Base-by-base conservation (phyloP, 1,140 invertebrate genomes). In the Drosophila micromelanica region DNA sequence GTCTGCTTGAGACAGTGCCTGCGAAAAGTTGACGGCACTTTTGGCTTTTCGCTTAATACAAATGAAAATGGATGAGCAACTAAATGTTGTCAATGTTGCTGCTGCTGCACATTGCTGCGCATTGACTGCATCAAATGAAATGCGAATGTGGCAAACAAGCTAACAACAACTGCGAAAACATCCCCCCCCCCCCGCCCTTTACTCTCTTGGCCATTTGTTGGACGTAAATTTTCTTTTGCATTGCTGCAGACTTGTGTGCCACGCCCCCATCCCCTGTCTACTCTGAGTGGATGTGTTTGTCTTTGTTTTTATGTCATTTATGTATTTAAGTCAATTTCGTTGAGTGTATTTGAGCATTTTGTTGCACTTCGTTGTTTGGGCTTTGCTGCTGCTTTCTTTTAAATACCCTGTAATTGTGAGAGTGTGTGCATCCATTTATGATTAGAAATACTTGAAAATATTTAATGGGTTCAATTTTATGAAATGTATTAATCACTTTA, bases 21-120 rank as follows among this genome's bases (percentile, higher is more conserved):
- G 15, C 20, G 60, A 55, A 17, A 54, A 38, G 55, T 71, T 46
- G 37, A 49, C 55, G 40, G 71, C 62, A 64, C 55, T 80, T 73
- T 71, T 78, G 86, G 78, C 68, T 74, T 82, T 82, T 79, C 73
- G 79, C 82, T 89, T 77, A 87, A 84, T 79, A 89, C 82, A 87
- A 87, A 87, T 87, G 82, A 87, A 87, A 87, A 87, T 87, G 84
- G 82, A 87, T 87, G 84, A 87, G 82, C 79, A 80, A 87, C 82
- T 87, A 87, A 87, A 81, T 87, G 82, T 78, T 82, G 68, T 79
- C 82, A 56, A 63, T 73, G 79, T 75, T 74, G 27, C 42, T 64
- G 37, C 20, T 38, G 30, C 49, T 51, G 64, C 8, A n/a, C n/a
- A n/a, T n/a, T 49, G 43, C 8, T 49, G 65, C 51, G 78, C 76